Conservation (phyloP, 2,888 invertebrate genomes). For the Ochropacha duplaris region DNA sequence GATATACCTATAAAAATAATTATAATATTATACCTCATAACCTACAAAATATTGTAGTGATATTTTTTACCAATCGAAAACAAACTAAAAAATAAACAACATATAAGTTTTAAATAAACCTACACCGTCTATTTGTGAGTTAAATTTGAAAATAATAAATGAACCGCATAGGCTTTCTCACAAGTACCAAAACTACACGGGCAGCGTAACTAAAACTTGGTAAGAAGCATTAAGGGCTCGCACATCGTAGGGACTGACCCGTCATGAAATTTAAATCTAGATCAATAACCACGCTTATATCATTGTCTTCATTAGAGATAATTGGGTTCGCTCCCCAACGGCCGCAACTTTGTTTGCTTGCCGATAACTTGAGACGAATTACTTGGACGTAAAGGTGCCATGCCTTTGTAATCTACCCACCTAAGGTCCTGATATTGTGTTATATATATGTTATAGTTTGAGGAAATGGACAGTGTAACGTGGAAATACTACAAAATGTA, state of each 20-base stretch:
- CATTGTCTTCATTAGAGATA: slow-evolving; percentile 84
- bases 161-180: slow-evolving; percentile 21
- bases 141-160: not conserved
- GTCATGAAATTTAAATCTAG: slow-evolving; percentile 84
- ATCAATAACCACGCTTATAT: slow-evolving; percentile 83
- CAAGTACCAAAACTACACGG: slow-evolving; percentile 48
- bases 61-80: too few species aligned
- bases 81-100: too few species aligned
- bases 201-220: slow-evolving; percentile 60
- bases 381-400: slow-evolving; percentile 68
- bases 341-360: slow-evolving; percentile 79
- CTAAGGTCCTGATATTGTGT: slow-evolving; percentile 21
- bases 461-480: not conserved
- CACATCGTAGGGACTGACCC: slow-evolving; percentile 81
- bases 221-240: slow-evolving; percentile 81
- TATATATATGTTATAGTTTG: not conserved
- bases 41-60: too few species aligned
- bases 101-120: too few species aligned
- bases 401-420: slow-evolving; percentile 38
- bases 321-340: slow-evolving; percentile 81
- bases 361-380: slow-evolving; percentile 81
- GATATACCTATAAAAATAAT: too few species aligned
- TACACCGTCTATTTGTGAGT: too few species aligned
- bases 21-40: too few species aligned
- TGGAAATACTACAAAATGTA: not conserved